These are phyloP conservation scores for Aldrovandia affinis DNA, from an alignment of 2,797 vertebrate species.

Conservation along the genomic window DNA sequence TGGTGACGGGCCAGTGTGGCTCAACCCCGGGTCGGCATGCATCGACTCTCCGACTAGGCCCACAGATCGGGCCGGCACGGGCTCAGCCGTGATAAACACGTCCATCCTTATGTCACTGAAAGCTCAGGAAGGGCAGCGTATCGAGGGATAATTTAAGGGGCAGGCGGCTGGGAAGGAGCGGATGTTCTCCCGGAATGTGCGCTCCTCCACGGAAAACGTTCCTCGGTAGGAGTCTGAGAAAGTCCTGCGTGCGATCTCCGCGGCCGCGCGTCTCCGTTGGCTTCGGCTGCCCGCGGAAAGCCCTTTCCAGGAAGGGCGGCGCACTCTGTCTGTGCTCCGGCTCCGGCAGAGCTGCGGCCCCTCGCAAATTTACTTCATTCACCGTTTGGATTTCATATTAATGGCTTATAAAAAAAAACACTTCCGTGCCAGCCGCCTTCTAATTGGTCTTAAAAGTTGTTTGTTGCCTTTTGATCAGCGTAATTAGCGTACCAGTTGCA, in stretches of 20 bases:
- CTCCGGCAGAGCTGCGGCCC: background rate
- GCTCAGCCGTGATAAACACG: background rate
- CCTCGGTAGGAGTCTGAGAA: background rate
- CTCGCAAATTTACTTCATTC: background rate
- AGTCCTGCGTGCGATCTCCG: background rate
- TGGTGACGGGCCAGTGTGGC: background rate
- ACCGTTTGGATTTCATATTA: conserved; percentile 18
- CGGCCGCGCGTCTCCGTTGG: background rate
- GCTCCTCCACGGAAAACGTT: conserved; percentile 8
- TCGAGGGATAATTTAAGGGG: background rate
- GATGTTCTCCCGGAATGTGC: conserved; percentile 6
- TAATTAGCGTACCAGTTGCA: conserved; percentile 34
- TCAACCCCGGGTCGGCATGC: too few relatives aligned
- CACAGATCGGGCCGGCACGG: background rate
- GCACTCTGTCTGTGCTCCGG: background rate
- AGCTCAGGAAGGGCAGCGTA: background rate
- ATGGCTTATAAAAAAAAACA: conserved; percentile 26
- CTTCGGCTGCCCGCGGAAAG: background rate
- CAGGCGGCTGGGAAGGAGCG: background rate
- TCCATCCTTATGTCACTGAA: too few relatives aligned
- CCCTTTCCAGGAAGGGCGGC: background rate
- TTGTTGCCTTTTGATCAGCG: conserved; percentile 32
- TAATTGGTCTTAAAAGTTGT: conserved; percentile 35
- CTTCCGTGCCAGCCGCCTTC: conserved; percentile 22
- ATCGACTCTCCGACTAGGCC: background rate